Evolutionary conservation across 2,888 invertebrate genomes (phyloP).

Genomic region (Heliconius charithonia): DNA sequence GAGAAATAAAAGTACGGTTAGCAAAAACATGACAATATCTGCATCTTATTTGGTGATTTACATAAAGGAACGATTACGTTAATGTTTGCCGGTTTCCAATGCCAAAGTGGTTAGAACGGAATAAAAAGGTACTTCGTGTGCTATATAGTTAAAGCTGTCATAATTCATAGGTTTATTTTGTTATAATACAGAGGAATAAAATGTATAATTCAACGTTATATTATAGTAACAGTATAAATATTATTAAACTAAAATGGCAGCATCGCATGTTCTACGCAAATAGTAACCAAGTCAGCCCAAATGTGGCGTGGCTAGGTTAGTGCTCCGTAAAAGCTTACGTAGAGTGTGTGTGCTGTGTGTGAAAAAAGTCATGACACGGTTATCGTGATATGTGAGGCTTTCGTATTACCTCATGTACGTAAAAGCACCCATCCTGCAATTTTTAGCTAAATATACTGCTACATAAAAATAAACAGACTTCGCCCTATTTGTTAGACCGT

Average conservation of each 20-base stretch:
- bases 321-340: conserved; percentile 39
- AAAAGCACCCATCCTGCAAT: conserved; percentile 33
- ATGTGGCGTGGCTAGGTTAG: conserved; percentile 38
- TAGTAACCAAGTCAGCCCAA: conserved; percentile 29
- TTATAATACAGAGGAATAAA: not conserved
- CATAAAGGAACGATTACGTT: conserved; percentile 8
- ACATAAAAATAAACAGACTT: conserved; percentile 62
- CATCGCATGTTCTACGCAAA: conserved; percentile 32
- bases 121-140: conserved; percentile 2
- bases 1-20: conserved; percentile 41
- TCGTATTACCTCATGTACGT: conserved; percentile 31
- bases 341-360: conserved; percentile 32
- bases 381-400: conserved; percentile 41
- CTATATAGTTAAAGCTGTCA: not conserved
- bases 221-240: conserved; percentile 5
- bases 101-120: conserved; percentile 2
- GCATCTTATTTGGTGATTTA: conserved; percentile 29
- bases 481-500: conserved; percentile 56
- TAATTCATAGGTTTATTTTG: conserved; percentile 17
- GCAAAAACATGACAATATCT: conserved; percentile 37
- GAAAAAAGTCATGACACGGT: conserved; percentile 40
- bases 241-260: conserved; percentile 11
- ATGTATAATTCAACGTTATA: not conserved
- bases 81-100: conserved; percentile 9
- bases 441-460: conserved; percentile 41